Evolutionary conservation across 2,113 vertebrate genomes (phyloP).

Genomic region (Lasiurus borealis): DNA sequence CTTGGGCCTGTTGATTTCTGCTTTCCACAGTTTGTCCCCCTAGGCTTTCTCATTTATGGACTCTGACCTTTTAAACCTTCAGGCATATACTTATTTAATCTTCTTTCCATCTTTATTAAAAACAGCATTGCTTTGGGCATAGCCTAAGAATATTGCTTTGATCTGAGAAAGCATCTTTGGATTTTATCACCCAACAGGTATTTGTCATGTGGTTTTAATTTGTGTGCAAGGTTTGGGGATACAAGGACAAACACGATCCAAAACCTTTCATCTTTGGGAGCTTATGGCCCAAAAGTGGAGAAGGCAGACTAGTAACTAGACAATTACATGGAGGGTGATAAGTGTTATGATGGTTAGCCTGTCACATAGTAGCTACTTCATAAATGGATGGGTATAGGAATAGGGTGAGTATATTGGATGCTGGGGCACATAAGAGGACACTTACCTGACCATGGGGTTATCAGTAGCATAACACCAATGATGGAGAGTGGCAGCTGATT

Average conservation of each 20-base stretch:
- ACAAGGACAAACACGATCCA: not conserved
- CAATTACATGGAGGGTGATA: no score
- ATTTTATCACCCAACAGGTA: not conserved
- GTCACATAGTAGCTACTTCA: not conserved
- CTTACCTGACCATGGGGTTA: not conserved
- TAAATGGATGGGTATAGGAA: not conserved
- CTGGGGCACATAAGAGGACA: not conserved
- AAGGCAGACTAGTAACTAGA: not conserved
- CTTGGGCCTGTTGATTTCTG: not conserved
- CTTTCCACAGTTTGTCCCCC: not conserved
- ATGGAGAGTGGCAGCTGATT: not conserved
- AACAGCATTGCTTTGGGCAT: not conserved
- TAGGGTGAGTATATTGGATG: not conserved
- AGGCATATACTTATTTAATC: not conserved
- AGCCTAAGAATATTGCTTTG: not conserved
- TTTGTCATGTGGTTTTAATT: not conserved
- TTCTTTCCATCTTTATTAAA: conserved; percentile 8
- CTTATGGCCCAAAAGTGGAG: not conserved
- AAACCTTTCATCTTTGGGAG: not conserved
- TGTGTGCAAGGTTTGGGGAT: not conserved
- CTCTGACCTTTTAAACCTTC: not conserved
- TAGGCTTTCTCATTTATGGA: not conserved
- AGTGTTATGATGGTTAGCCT: not conserved
- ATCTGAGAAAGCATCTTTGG: conserved; percentile 6
- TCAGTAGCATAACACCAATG: not conserved